A percentile compares a stretch with the other conserved stretches of the same genome.
Evolutionary conservation across 2,797 vertebrate species (phyloP).

Genomic region (Typhlichthys subterraneus): DNA sequence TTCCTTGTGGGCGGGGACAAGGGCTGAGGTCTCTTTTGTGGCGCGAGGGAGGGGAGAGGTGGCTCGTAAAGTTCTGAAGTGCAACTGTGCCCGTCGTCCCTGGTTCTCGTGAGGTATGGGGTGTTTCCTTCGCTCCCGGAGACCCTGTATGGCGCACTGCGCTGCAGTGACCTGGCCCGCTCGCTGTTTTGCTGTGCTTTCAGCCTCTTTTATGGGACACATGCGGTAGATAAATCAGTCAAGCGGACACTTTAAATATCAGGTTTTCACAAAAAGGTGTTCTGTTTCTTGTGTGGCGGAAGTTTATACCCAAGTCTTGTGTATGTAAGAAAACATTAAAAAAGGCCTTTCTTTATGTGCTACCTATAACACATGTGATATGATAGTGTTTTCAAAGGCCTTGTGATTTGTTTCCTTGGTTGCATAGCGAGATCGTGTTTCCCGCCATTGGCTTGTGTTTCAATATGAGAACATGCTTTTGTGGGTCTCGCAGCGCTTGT

Average conservation of each 20-base stretch:
- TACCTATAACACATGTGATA: no score
- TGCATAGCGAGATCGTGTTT: conserved; percentile 56
- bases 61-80: conserved; percentile 41
- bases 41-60: conserved; percentile 59
- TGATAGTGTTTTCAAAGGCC: conserved; percentile 35
- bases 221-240: no score
- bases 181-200: conserved; percentile 31
- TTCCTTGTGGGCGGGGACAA: conserved; percentile 79
- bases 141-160: conserved; percentile 43
- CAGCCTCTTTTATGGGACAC: no score
- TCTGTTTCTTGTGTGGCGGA: no score
- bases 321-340: no score
- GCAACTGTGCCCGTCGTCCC: conserved; percentile 35
- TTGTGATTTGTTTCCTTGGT: conserved; percentile 58
- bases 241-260: no score
- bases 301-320: background rate
- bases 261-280: no score
- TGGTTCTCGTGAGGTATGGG: conserved; percentile 61
- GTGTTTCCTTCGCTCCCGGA: conserved; percentile 32
- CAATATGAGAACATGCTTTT: conserved; percentile 5
- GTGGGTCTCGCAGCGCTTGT: conserved; percentile 5
- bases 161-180: conserved; percentile 53
- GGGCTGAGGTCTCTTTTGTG: conserved; percentile 76
- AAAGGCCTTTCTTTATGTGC: no score
- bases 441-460: conserved; percentile 21